phyloP scores from a whole-genome alignment of 2,888 invertebrate genomes.

The Cephus spinipes region DNA sequence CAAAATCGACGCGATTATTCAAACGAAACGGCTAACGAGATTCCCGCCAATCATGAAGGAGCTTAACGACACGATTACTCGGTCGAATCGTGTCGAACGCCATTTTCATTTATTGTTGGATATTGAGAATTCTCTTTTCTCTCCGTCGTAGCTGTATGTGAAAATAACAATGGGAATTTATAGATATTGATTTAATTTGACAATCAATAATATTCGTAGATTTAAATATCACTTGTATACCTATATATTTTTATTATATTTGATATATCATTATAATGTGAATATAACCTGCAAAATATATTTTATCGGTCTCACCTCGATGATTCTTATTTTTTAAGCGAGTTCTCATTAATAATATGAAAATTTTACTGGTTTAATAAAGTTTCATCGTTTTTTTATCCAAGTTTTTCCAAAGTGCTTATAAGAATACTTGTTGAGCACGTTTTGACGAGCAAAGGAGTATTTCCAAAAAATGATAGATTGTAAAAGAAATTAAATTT shows the following conservation, averaged over 20 bases:
- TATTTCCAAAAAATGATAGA: neutral
- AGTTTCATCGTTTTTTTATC: constrained; percentile 57
- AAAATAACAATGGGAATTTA: neutral
- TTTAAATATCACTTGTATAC: neutral
- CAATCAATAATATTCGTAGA: neutral
- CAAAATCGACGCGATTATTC: constrained; percentile 60
- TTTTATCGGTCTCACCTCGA: constrained; percentile 31
- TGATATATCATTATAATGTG: neutral
- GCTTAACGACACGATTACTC: neutral
- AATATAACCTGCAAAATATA: constrained; percentile 31
- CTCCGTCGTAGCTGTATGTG: neutral
- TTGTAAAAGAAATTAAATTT: neutral
- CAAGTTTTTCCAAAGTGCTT: constrained; percentile 4
- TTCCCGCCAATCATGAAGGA: constrained; percentile 56
- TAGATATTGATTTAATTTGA: neutral
- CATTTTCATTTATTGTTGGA: neutral
- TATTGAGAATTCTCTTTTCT: neutral
- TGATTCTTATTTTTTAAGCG: constrained; percentile 23
- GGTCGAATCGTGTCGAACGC: neutral
- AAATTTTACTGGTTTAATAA: constrained; percentile 52
- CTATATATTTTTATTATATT: too few species aligned
- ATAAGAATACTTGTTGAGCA: neutral
- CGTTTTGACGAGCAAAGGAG: neutral
- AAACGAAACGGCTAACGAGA: constrained; percentile 64
- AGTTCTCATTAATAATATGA: constrained; percentile 57